A percentile compares a stretch with the other conserved stretches of the same genome.
These are phyloP conservation scores for Galeopsomyia nigrocyanea DNA, from an alignment of 2,888 invertebrate species.

Conservation along the genomic window DNA sequence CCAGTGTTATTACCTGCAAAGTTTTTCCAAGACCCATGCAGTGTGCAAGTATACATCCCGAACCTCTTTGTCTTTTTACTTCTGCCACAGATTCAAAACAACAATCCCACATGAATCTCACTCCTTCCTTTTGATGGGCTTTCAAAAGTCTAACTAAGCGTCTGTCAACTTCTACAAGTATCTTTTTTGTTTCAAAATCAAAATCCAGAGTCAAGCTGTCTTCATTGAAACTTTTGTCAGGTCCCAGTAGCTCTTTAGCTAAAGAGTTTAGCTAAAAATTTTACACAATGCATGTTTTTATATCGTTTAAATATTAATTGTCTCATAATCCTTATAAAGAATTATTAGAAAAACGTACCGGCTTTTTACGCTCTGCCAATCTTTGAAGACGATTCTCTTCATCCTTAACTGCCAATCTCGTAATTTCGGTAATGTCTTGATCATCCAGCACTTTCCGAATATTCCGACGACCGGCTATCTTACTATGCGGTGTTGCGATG, in stretches of 20 bases:
- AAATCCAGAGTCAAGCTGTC: slow-evolving; percentile 82
- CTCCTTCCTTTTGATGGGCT: slow-evolving; percentile 82
- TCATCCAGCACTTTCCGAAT: slow-evolving; percentile 41
- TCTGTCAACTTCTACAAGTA: slow-evolving; percentile 82
- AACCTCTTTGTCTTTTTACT: slow-evolving; percentile 76
- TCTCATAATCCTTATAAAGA: background rate
- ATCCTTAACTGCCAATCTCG: slow-evolving; percentile 28
- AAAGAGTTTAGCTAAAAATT: slow-evolving; percentile 12
- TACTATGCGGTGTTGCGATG: background rate
- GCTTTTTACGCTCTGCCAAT: slow-evolving; percentile 13
- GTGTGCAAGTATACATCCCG: slow-evolving; percentile 93
- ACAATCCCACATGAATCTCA: slow-evolving; percentile 75
- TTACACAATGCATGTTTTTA: background rate
- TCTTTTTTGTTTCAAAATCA: slow-evolving; percentile 83
- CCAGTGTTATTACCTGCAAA: slow-evolving; percentile 84
- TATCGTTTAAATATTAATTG: slow-evolving; percentile 1
- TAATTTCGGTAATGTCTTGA: slow-evolving; percentile 33
- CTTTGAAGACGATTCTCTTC: slow-evolving; percentile 35
- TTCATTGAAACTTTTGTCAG: background rate
- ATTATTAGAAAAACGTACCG: slow-evolving; percentile 14
- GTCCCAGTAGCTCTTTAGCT: no score
- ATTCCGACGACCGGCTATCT: slow-evolving; percentile 29
- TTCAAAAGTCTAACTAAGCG: slow-evolving; percentile 85
- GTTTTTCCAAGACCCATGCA: slow-evolving; percentile 96
- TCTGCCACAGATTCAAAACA: slow-evolving; percentile 85